These are phyloP conservation scores for Xenops minutus DNA, from an alignment of 2,797 vertebrate species.

Conservation along the genomic window DNA sequence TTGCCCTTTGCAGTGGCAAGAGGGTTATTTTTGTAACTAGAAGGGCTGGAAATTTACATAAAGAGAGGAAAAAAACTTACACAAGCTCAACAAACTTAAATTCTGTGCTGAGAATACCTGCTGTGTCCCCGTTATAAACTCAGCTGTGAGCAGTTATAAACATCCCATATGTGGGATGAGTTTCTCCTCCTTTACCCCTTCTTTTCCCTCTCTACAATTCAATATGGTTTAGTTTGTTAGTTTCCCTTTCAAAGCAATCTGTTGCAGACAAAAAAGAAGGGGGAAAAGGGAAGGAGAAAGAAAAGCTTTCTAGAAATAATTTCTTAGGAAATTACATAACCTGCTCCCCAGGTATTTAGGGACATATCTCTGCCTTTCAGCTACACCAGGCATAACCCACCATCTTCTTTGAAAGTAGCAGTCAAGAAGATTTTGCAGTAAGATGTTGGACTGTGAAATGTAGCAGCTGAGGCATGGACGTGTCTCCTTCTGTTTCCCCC, in stretches of 20 bases:
- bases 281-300: not conserved
- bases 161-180: not conserved
- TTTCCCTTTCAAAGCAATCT: not conserved
- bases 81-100: not conserved
- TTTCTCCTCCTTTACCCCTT: not conserved
- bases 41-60: not conserved
- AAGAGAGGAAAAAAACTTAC: rapidly evolving
- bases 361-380: not conserved
- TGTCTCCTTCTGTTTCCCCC: not conserved
- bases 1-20: not conserved
- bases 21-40: not conserved
- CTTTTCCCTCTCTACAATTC: not conserved
- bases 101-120: not conserved
- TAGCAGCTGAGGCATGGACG: not conserved
- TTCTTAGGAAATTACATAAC: not conserved
- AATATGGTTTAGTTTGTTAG: not conserved
- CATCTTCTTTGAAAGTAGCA: not conserved
- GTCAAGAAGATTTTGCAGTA: not conserved
- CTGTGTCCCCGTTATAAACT: not conserved
- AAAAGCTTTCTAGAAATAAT: not conserved
- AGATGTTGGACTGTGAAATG: not conserved
- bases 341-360: not conserved
- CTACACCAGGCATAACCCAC: not conserved
- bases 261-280: not conserved
- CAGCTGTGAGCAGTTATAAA: not conserved